Conservation (phyloP, 2,888 invertebrate genomes). For the Nipponacmea schrenckii region DNA sequence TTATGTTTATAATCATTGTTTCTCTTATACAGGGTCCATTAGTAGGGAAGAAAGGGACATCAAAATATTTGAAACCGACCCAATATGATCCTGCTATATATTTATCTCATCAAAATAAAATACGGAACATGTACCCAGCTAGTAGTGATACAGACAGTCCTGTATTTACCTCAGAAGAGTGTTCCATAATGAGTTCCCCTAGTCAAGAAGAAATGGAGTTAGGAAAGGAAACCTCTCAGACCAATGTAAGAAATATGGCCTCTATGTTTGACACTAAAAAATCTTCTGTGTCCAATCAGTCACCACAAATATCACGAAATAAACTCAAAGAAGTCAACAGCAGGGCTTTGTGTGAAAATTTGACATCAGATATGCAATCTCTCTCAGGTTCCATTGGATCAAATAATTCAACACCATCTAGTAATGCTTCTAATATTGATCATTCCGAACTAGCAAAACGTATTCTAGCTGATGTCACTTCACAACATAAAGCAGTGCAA, state of each 20-base stretch:
- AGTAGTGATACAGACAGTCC: constrained; percentile 11
- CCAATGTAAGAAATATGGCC: constrained; percentile 15
- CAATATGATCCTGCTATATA: constrained; percentile 51
- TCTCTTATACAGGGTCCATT: neutral
- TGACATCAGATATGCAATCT: neutral
- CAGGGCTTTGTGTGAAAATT: neutral
- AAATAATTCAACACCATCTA: neutral
- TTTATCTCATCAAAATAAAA: constrained; percentile 55
- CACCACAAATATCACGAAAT: neutral
- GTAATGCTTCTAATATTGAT: constrained; percentile 25
- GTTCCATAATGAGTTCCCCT: constrained; percentile 11
- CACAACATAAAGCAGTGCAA: constrained; percentile 51
- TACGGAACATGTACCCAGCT: constrained; percentile 50
- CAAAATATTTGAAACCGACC: constrained; percentile 25
- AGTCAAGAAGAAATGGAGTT: constrained; percentile 6
- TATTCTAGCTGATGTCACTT: constrained; percentile 56
- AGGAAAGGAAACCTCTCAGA: neutral
- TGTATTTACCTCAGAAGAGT: constrained; percentile 12
- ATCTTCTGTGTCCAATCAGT: constrained; percentile 18
- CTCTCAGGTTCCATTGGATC: neutral
- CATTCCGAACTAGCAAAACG: constrained; percentile 54
- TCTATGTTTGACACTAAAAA: constrained; percentile 30
- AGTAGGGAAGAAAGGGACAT: constrained; percentile 33
- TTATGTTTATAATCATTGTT: too few species aligned
- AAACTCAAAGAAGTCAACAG: neutral